Base-by-base conservation (phyloP, 2,888 invertebrate genomes). In the Ryuthela nishihirai region DNA sequence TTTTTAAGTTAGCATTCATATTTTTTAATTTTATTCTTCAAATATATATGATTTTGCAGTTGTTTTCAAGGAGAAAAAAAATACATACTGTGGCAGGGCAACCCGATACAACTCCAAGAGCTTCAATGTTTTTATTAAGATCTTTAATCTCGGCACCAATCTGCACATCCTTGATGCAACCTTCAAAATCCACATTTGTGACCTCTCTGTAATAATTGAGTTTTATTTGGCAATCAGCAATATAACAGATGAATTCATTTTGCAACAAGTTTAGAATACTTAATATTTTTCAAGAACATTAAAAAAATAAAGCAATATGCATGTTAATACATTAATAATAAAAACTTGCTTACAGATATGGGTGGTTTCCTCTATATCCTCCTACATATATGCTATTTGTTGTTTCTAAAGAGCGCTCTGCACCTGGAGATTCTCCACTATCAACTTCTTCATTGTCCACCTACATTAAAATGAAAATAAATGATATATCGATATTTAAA, bases 321-420 rank as follows among this genome's bases (percentile, higher is more conserved):
- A n/a, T n/a, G n/a, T n/a, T n/a, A n/a, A n/a, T n/a, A n/a, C n/a
- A n/a, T n/a, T n/a, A n/a, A n/a, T n/a, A n/a, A n/a, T n/a, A n/a
- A n/a, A n/a, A n/a, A n/a, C 1, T 54, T 4, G 65, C 65, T 45
- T 65, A 65, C 56, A 41, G 52, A 52, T 59, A 69, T 1, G 79
- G 81, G 62, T 83, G 83, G 62, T 80, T 80, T 18, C 78, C 76
- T 0, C 86, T 86, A 73, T 85, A 86, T 0, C 97, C 97, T 64
- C 97, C 97, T 67, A 98, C 85, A 76, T 87, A 93, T 74, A 97
- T 85, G 5, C 83, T 81, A 62, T 90, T 87, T 1, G 86, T 78
- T 2, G 76, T 74, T 0, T 72, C 69, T 59, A 80, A 69, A 35
- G 74, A 73, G 3, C 68, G 71, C 55, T 73, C 69, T 4, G 64